Percentiles rank a stretch among this genome's conserved stretches.
Conservation (phyloP, 30 jellyfish, hydroid and myxozoan genomes). For the Aurelia coerulea region DNA sequence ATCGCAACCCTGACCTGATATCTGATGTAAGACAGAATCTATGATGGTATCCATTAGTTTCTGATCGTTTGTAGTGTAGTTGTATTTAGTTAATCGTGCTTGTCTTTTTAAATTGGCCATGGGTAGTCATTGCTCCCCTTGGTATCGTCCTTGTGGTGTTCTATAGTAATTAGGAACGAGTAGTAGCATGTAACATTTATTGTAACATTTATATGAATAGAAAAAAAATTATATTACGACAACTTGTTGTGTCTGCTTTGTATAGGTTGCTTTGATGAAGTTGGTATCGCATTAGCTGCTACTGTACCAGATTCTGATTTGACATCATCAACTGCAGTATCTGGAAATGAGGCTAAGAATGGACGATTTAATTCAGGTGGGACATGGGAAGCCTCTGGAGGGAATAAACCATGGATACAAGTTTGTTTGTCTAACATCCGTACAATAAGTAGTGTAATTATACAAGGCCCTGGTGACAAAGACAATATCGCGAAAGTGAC, state of each 20-base stretch:
- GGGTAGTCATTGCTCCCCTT: too few species aligned
- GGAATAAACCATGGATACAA: constrained; percentile 72
- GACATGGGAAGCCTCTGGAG: constrained; percentile 47
- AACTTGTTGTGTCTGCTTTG: background rate
- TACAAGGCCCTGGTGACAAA: constrained; percentile 60
- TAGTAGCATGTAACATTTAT: too few species aligned
- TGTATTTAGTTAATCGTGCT: too few species aligned
- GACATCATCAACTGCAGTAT: constrained; percentile 48
- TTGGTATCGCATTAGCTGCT: constrained; percentile 41
- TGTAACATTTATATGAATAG: too few species aligned
- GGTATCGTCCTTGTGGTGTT: too few species aligned
- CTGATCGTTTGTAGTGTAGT: too few species aligned
- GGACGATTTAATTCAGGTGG: constrained; percentile 33
- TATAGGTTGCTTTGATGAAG: constrained; percentile 37
- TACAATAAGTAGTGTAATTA: constrained; percentile 31
- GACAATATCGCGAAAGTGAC: constrained; percentile 43
- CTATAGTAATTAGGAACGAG: too few species aligned
- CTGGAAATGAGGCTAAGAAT: constrained; percentile 34
- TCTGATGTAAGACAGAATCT: too few species aligned
- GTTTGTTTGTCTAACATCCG: constrained; percentile 24
- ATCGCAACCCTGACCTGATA: too few species aligned
- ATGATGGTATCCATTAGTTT: too few species aligned
- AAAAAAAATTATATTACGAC: background rate
- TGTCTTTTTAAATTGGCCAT: too few species aligned
- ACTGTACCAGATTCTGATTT: constrained; percentile 11